Conservation (phyloP, 2,888 invertebrate genomes). For the Andrena praecox region DNA sequence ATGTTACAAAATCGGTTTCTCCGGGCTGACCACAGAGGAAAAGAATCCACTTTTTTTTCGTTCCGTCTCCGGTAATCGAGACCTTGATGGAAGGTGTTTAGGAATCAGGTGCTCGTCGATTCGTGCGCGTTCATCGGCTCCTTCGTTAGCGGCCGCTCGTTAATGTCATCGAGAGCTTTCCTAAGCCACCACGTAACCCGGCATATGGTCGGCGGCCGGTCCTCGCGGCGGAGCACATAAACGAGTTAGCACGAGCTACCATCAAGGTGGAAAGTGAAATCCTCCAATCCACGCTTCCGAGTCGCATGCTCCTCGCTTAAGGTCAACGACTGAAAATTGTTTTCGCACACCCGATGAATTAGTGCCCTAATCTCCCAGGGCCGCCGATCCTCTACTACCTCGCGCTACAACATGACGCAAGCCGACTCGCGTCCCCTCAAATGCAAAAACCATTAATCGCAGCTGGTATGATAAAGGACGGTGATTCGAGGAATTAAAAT, state of each 20-base stretch:
- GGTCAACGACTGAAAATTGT: conserved; percentile 48
- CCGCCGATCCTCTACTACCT: conserved; percentile 9
- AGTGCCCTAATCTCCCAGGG: conserved; percentile 33
- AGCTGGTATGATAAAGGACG: conserved; percentile 20
- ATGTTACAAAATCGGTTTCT: conserved; percentile 55
- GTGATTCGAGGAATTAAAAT: conserved; percentile 26
- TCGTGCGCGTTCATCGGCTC: not conserved
- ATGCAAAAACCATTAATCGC: conserved; percentile 32
- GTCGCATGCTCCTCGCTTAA: conserved; percentile 32
- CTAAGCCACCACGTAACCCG: conserved; percentile 10
- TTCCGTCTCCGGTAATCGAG: not conserved
- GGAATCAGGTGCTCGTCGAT: not conserved
- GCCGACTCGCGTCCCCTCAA: not conserved
- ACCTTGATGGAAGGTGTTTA: conserved; percentile 15
- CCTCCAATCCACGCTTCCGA: conserved; percentile 9
- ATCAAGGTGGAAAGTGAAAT: conserved; percentile 66
- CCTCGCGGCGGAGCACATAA: not conserved
- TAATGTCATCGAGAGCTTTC: conserved; percentile 13
- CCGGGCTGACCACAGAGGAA: conserved; percentile 30
- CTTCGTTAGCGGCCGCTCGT: not conserved
- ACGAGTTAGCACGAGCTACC: not conserved
- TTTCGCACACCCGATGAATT: conserved; percentile 41
- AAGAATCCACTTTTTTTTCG: not conserved
- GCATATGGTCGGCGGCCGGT: not conserved
- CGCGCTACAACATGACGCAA: conserved; percentile 10